phyloP scores from a whole-genome alignment of 2,888 invertebrate species.

The Yponomeuta plumbellus region DNA sequence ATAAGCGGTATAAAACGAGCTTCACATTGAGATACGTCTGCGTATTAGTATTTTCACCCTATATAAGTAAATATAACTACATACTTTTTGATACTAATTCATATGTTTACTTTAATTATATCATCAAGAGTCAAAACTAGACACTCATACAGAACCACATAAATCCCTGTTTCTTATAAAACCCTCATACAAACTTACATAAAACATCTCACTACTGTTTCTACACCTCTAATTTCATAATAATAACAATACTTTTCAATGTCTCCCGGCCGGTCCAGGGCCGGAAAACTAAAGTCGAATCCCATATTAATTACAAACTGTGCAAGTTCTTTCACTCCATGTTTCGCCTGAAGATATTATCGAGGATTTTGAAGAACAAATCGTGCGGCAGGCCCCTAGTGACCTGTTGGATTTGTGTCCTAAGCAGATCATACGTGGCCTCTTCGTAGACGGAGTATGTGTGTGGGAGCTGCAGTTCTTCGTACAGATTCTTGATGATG shows the following conservation, averaged over 20 bases:
- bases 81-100: too few species aligned
- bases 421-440: slow-evolving; percentile 87
- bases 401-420: slow-evolving; percentile 89
- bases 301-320: background rate
- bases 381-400: slow-evolving; percentile 88
- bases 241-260: background rate
- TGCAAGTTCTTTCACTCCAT: slow-evolving; percentile 31
- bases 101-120: too few species aligned
- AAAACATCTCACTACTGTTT: background rate
- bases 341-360: slow-evolving; percentile 86
- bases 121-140: too few species aligned
- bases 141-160: background rate
- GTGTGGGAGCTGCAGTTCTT: slow-evolving; percentile 84
- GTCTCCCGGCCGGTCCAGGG: background rate
- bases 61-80: too few species aligned
- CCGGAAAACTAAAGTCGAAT: background rate
- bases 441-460: slow-evolving; percentile 89
- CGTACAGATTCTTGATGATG: slow-evolving; percentile 84
- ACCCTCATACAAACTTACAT: background rate
- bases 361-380: slow-evolving; percentile 87
- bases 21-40: too few species aligned
- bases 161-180: background rate
- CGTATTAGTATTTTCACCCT: too few species aligned
- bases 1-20: too few species aligned
- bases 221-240: background rate